Conservation (phyloP, 1,140 invertebrate species). For the Dinoponera quadriceps region DNA sequence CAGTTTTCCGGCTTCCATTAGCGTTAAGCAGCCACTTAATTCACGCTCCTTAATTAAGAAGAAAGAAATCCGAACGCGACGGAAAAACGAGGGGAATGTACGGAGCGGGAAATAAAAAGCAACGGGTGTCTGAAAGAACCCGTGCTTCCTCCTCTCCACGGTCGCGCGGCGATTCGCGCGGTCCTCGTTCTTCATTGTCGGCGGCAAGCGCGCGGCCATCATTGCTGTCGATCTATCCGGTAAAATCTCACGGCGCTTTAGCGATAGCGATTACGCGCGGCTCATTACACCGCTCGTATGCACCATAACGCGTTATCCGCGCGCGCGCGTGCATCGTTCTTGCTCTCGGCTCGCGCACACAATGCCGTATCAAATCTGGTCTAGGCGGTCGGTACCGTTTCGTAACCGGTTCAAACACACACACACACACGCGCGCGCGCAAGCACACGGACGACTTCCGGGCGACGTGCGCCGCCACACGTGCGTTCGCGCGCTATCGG, state of each 20-base stretch:
- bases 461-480: constrained; percentile 20
- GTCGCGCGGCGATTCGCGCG: no score
- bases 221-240: constrained; percentile 22
- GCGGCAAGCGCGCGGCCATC: not conserved
- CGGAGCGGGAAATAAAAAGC: no score
- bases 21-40: no score
- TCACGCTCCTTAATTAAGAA: no score
- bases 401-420: constrained; percentile 57
- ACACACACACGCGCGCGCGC: not conserved
- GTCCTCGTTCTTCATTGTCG: not conserved
- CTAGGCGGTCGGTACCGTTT: constrained; percentile 24
- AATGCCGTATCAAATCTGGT: constrained; percentile 63
- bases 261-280: constrained; percentile 39
- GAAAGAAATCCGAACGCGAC: no score
- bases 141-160: no score
- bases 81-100: no score
- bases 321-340: constrained; percentile 40
- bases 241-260: not conserved
- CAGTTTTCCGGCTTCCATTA: no score
- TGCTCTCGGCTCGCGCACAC: constrained; percentile 30
- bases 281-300: constrained; percentile 45
- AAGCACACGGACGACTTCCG: no score
- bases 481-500: constrained; percentile 71
- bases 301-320: constrained; percentile 39
- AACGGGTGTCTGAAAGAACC: no score